These are phyloP conservation scores for Artibeus jamaicensis DNA, from an alignment of 2,797 vertebrate species.

Conservation along the genomic window DNA sequence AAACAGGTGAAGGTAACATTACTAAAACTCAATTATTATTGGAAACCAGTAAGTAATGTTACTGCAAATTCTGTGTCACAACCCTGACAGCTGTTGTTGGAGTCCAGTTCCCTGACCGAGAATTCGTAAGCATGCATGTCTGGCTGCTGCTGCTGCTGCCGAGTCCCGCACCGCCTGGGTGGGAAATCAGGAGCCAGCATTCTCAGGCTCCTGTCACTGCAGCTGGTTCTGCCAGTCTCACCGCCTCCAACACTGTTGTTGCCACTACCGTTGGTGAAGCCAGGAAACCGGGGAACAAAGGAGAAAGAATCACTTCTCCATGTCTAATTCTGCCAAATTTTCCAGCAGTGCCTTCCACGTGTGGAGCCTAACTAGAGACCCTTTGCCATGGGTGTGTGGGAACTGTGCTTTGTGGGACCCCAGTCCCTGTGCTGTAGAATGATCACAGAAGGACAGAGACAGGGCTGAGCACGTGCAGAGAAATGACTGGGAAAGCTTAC, in stretches of 20 bases:
- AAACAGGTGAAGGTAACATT: neutral
- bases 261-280: neutral
- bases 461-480: neutral
- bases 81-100: neutral
- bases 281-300: neutral
- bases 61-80: neutral
- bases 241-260: neutral
- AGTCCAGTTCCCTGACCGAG: neutral
- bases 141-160: neutral
- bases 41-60: neutral
- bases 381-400: neutral
- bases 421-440: neutral
- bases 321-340: neutral
- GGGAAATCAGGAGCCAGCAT: neutral
- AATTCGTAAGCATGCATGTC: neutral
- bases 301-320: neutral
- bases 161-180: neutral
- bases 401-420: neutral
- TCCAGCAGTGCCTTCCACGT: neutral
- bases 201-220: neutral
- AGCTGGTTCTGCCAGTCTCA: neutral
- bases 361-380: neutral
- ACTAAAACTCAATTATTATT: neutral
- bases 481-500: neutral
- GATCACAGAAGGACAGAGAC: neutral